A percentile compares a stretch with the other conserved stretches of the same genome.
These are phyloP conservation scores for Sipha flava DNA, from an alignment of 1,140 invertebrate species.

Conservation along the genomic window DNA sequence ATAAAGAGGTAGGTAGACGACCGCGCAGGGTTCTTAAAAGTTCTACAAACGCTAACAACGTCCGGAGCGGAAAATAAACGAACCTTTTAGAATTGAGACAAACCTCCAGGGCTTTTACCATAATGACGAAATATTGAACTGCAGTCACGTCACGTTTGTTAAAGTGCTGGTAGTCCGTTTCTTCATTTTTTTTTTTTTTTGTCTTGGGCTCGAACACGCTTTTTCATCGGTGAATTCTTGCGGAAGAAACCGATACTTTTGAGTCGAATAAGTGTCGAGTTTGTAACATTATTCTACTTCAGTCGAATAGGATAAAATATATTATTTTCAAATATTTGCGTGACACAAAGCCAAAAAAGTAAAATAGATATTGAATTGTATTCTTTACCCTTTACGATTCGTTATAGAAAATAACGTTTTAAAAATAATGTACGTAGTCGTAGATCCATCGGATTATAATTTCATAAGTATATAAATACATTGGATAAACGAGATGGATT, in stretches of 20 bases:
- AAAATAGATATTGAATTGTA: too few relatives aligned
- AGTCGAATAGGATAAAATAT: neutral
- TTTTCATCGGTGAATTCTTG: neutral
- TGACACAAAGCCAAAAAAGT: too few relatives aligned
- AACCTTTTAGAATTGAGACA: slow-evolving; percentile 20
- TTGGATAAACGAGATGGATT: too few relatives aligned
- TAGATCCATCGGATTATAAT: too few relatives aligned
- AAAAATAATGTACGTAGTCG: too few relatives aligned
- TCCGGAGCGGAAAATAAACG: neutral
- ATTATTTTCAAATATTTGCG: too few relatives aligned
- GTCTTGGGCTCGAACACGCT: neutral
- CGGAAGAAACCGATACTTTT: neutral
- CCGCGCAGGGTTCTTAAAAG: neutral
- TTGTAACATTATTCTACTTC: neutral
- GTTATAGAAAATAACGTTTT: too few relatives aligned
- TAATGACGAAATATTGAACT: slow-evolving; percentile 30
- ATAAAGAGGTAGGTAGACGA: neutral
- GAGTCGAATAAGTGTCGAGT: neutral
- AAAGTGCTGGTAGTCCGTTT: neutral
- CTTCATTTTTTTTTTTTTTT: neutral
- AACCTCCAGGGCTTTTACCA: slow-evolving; percentile 18
- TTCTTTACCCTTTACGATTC: too few relatives aligned
- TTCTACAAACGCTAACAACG: slow-evolving; percentile 16
- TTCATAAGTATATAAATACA: too few relatives aligned
- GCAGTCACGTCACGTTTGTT: slow-evolving; percentile 21